Evolutionary conservation across 2,113 vertebrate species (phyloP).

Genomic region (Triplophysa tibetana): DNA sequence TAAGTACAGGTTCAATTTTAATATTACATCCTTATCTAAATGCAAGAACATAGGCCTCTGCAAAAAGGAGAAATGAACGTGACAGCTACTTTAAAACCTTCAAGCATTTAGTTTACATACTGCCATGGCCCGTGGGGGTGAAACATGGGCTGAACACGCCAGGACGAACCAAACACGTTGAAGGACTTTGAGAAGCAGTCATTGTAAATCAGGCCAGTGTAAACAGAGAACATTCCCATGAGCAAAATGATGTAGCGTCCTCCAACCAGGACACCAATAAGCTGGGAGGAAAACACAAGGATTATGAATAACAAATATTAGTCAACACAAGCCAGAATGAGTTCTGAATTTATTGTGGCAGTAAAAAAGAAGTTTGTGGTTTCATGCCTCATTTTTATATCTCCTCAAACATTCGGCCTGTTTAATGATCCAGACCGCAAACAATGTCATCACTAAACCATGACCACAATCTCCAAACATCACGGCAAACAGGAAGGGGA

Average conservation of each 20-base stretch:
- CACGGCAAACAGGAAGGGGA: conserved; percentile 62
- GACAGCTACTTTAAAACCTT: not conserved
- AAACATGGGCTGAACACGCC: conserved; percentile 60
- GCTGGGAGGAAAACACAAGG: conserved; percentile 32
- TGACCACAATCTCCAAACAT: conserved; percentile 65
- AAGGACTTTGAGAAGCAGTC: conserved; percentile 65
- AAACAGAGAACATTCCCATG: conserved; percentile 64
- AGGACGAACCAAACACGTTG: conserved; percentile 60
- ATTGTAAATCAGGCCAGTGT: conserved; percentile 64
- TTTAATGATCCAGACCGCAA: conserved; percentile 52
- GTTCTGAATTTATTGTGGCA: not conserved
- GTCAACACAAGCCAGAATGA: not conserved
- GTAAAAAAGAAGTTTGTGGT: not conserved
- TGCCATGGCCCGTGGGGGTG: conserved; percentile 58
- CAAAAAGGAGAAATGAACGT: not conserved
- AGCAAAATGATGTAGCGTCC: conserved; percentile 61
- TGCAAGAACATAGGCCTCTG: not conserved
- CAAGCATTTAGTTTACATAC: conserved; percentile 30
- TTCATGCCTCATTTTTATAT: conserved; percentile 53
- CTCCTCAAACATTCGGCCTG: conserved; percentile 45
- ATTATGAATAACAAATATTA: not conserved
- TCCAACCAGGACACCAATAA: conserved; percentile 45
- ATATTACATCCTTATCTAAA: not conserved
- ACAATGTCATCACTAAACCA: conserved; percentile 51
- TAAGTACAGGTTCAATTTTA: no score